phyloP scores from a whole-genome alignment of 1,140 invertebrate species.

The Linepithema humile region DNA sequence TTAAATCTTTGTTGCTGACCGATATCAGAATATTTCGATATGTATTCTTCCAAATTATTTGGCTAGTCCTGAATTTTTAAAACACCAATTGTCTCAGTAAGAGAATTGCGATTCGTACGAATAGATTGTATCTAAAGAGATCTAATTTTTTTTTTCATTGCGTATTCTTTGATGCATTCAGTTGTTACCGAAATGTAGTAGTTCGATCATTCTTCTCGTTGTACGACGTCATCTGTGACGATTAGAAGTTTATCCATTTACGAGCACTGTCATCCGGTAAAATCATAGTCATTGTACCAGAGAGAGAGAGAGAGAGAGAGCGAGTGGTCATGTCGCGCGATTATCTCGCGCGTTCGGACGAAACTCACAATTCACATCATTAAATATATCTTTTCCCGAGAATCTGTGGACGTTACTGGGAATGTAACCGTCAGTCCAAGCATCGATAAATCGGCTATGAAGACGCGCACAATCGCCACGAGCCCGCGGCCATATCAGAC shows the following conservation, averaged over 20 bases:
- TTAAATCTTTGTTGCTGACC: neutral
- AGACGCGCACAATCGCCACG: constrained; percentile 63
- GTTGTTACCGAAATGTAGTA: neutral
- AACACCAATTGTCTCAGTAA: neutral
- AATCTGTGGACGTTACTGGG: constrained; percentile 10
- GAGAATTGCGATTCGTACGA: neutral
- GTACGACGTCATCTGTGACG: constrained; percentile 1
- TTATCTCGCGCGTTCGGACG: neutral
- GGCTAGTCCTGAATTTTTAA: neutral
- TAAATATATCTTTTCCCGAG: constrained; percentile 19
- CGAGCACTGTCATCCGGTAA: neutral
- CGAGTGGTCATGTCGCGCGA: constrained; percentile 2
- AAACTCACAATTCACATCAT: constrained; percentile 3
- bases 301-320: too few relatives aligned
- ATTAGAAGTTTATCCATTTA: constrained; percentile 33
- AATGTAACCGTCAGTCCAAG: neutral
- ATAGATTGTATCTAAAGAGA: neutral
- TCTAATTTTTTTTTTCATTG: neutral
- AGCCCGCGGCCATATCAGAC: constrained; percentile 79
- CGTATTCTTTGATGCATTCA: neutral
- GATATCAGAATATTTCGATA: constrained; percentile 23
- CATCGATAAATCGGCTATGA: constrained; percentile 5
- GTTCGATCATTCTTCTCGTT: constrained; percentile 28
- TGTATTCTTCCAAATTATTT: constrained; percentile 22
- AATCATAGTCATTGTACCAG: too few relatives aligned